These are phyloP conservation scores for Augochlorella aurata DNA, from an alignment of 2,888 invertebrate genomes.

Conservation along the genomic window DNA sequence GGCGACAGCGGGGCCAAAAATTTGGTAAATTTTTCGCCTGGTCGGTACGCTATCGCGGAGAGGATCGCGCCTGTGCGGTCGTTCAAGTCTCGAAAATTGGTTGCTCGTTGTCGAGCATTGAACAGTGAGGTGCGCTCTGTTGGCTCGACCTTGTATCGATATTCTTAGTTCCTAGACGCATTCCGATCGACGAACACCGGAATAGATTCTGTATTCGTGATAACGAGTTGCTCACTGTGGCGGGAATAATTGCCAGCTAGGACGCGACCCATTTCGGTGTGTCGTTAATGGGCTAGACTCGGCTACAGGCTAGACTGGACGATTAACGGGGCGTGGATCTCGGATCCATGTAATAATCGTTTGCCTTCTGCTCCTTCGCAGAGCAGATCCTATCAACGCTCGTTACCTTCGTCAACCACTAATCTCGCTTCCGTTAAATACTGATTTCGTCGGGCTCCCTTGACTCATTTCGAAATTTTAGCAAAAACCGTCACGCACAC, in stretches of 20 bases:
- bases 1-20: not conserved
- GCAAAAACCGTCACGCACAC: not conserved
- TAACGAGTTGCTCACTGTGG: slow-evolving; percentile 25
- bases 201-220: slow-evolving; percentile 32
- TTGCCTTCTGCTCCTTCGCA: not conserved
- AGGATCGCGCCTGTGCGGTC: not conserved
- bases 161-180: slow-evolving; percentile 46
- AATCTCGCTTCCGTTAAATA: too few relatives aligned
- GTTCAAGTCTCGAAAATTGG: slow-evolving; percentile 18
- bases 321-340: not conserved
- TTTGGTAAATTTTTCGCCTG: not conserved
- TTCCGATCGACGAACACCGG: slow-evolving; percentile 35
- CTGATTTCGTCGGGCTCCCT: not conserved
- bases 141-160: slow-evolving; percentile 36
- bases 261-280: not conserved
- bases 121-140: slow-evolving; percentile 16
- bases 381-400: not conserved
- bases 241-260: slow-evolving; percentile 31
- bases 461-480: not conserved
- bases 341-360: not conserved
- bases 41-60: not conserved
- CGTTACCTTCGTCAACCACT: too few relatives aligned
- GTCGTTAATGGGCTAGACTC: not conserved
- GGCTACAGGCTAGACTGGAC: too few relatives aligned
- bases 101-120: slow-evolving; percentile 10